Evolutionary conservation across 2,888 invertebrate species (phyloP).

Genomic region (Metellina segmentata): DNA sequence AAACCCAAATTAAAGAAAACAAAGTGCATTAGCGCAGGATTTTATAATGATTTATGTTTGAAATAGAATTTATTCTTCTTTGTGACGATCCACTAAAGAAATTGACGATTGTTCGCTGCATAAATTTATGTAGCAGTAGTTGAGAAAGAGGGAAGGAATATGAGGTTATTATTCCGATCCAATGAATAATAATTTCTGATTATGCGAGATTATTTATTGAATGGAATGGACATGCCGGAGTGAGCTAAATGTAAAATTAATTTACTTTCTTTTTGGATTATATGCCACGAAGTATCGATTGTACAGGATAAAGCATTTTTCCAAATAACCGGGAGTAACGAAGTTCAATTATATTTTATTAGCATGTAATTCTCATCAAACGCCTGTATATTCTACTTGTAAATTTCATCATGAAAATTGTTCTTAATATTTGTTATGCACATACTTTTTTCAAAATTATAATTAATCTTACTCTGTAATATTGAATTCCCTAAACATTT

Average conservation of each 20-base stretch:
- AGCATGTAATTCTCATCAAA: too few species aligned
- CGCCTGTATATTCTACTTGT: too few species aligned
- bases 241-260: conserved; percentile 39
- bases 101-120: conserved; percentile 44
- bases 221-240: conserved; percentile 22
- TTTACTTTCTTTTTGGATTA: conserved; percentile 2
- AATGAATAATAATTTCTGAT: conserved; percentile 59
- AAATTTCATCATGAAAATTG: too few species aligned
- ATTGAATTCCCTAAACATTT: too few species aligned
- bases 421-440: too few species aligned
- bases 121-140: conserved; percentile 33
- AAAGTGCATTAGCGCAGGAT: conserved; percentile 21
- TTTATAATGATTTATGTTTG: conserved; percentile 67
- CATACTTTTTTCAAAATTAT: too few species aligned
- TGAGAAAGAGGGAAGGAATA: conserved; percentile 18
- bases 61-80: conserved; percentile 53
- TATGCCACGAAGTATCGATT: conserved; percentile 25
- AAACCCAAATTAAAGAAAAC: conserved; percentile 57
- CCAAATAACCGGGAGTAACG: too few species aligned
- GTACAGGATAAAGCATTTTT: not conserved
- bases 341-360: too few species aligned
- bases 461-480: too few species aligned
- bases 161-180: conserved; percentile 52
- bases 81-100: conserved; percentile 56
- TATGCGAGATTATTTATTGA: conserved; percentile 60